A percentile compares a stretch with the other conserved stretches of the same genome.
phyloP scores from a whole-genome alignment of 2,888 invertebrate species.

The Pomacea canaliculata region DNA sequence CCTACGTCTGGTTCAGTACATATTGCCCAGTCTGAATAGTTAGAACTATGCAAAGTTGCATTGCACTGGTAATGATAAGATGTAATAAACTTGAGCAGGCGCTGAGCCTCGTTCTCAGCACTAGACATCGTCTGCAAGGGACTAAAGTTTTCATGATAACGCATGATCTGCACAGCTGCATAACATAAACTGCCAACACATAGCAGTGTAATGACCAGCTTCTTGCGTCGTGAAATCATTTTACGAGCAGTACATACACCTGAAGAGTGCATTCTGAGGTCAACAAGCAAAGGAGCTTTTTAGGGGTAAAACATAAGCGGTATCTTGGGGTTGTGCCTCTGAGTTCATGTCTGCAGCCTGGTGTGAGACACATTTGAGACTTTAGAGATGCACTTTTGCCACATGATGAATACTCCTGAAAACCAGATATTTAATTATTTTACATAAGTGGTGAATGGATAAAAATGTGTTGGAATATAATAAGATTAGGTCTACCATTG shows the following conservation, averaged over 20 bases:
- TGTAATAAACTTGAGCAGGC: conserved; percentile 61
- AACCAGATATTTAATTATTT: no score
- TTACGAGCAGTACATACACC: conserved; percentile 4
- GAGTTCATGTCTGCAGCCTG: no score
- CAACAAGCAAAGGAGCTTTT: no score
- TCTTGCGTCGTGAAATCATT: conserved; percentile 21
- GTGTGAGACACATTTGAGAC: no score
- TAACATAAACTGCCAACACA: conserved; percentile 28
- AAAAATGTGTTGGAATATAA: no score
- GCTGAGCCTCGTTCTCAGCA: conserved; percentile 59
- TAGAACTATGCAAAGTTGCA: conserved; percentile 50
- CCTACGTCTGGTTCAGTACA: conserved; percentile 57
- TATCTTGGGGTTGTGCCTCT: no score
- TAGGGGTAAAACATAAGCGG: no score
- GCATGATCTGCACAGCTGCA: conserved; percentile 47
- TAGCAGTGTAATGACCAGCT: neutral
- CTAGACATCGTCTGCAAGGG: conserved; percentile 59
- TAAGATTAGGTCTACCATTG: no score
- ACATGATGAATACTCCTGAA: no score
- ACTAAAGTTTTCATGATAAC: conserved; percentile 54
- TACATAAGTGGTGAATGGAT: no score
- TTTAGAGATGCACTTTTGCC: no score
- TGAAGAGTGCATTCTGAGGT: neutral
- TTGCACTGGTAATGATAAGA: conserved; percentile 63
- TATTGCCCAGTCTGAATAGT: conserved; percentile 58